Evolutionary conservation across 35 echinoderm and acorn worm species (phyloP).

Genomic region (Chiridota heheva): DNA sequence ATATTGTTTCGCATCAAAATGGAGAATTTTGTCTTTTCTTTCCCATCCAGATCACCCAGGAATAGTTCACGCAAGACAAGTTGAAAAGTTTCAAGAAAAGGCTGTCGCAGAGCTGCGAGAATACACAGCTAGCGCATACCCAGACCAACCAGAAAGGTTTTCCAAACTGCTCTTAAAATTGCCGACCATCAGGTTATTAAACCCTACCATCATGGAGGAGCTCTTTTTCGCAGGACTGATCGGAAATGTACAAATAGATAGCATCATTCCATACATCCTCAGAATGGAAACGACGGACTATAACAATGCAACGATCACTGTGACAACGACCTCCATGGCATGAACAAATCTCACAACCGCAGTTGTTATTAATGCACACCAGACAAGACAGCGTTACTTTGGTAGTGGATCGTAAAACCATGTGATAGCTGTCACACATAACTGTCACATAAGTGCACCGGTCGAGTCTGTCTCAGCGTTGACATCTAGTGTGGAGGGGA

Average conservation of each 20-base stretch:
- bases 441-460: too few relatives aligned
- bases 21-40: background rate
- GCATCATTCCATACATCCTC: conserved; percentile 98
- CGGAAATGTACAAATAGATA: conserved; percentile 98
- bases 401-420: too few relatives aligned
- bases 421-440: too few relatives aligned
- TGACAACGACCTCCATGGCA: conserved; percentile 51
- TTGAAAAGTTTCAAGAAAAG: conserved; percentile 94
- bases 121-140: conserved; percentile 73
- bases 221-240: conserved; percentile 99
- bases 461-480: too few relatives aligned
- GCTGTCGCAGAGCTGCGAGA: conserved; percentile 75
- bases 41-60: conserved; percentile 88
- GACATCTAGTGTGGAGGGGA: too few relatives aligned
- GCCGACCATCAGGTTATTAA: conserved; percentile 80
- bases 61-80: conserved; percentile 72
- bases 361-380: too few relatives aligned
- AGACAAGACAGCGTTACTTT: too few relatives aligned
- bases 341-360: too few relatives aligned
- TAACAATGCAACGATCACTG: conserved; percentile 83
- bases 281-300: conserved; percentile 99
- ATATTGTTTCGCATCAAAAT: too few relatives aligned
- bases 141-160: conserved; percentile 74
- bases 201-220: conserved; percentile 96
- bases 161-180: conserved; percentile 81